phyloP scores from a whole-genome alignment of 2,888 invertebrate species.

The Auanema freiburgensis region DNA sequence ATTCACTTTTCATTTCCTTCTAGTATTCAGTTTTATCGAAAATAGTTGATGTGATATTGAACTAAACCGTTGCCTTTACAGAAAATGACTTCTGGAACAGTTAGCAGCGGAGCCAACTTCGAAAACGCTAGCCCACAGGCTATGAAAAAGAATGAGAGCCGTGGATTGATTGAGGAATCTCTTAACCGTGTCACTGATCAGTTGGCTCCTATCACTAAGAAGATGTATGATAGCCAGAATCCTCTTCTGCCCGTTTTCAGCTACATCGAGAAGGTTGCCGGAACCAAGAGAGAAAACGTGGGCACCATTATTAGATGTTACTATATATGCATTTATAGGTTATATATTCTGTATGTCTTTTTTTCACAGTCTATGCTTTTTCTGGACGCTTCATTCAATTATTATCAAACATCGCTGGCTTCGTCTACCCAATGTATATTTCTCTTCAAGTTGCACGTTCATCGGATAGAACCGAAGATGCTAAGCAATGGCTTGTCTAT shows the following conservation, averaged over 20 bases:
- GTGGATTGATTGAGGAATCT: too few relatives aligned
- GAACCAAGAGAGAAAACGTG: constrained; percentile 24
- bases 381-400: constrained; percentile 92
- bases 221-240: constrained; percentile 21
- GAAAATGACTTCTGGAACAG: too few relatives aligned
- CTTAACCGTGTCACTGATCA: too few relatives aligned
- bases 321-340: neutral
- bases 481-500: constrained; percentile 85
- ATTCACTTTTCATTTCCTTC: too few relatives aligned
- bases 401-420: constrained; percentile 89
- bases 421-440: constrained; percentile 81
- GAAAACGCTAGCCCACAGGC: too few relatives aligned
- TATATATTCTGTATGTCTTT: constrained; percentile 9
- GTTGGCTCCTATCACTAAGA: constrained; percentile 16
- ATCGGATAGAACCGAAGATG: constrained; percentile 65
- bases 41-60: too few relatives aligned
- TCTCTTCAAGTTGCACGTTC: neutral
- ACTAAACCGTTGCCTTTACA: too few relatives aligned
- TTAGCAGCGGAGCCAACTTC: too few relatives aligned
- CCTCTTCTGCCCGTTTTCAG: constrained; percentile 16
- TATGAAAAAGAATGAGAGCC: too few relatives aligned
- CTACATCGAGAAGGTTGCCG: constrained; percentile 18
- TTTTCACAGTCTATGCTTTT: constrained; percentile 81
- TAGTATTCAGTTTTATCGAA: too few relatives aligned
- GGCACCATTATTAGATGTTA: neutral